Base-by-base conservation (phyloP, 37 sponge, comb jelly and placozoan genomes). In the Aplysina aerophoba region DNA sequence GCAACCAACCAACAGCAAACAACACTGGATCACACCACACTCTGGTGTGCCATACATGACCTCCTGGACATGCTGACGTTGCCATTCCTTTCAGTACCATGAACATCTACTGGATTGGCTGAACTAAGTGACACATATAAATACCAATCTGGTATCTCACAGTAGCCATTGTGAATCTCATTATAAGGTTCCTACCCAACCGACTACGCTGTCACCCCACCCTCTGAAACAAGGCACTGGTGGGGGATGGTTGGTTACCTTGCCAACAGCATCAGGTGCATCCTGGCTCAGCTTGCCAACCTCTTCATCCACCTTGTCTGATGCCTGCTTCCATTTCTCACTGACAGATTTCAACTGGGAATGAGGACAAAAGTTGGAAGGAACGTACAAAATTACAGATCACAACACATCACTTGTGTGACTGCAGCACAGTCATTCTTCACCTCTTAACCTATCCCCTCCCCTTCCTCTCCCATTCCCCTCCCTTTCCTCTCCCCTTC, bases 401-500 rank as follows among this genome's bases (percentile, higher is more conserved):
- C 74, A 75, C 74, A 38, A 12, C 21, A 54, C 22, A 64, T 62
- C 31, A 63, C 25, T 1, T 3, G 0, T 63, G 15, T 15, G 15
- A 63, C 15, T 11, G 25, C 25, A 11, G 5, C 40, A 40, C 68
- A 14, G 28, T 58, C 22, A 68, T 4, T 8, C 8, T 73, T 25
- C 12, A 60, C n/a, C 27, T 33, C 39, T n/a, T n/a, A n/a, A n/a
- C 62, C 33, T 66, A 61, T 85, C 85, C 65, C 27, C 44, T 63
- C 84, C 89, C 27, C 39, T 78, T 56, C 79, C 44, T 22, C 67
- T 30, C 20, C 35, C 34, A 0, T 33, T 79, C 60, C 39, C 79
- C 64, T 69, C 84, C 89, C 80, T 59, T 68, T 80, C n/a, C 56
- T 73, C 50, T 15, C 5, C 38, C 62, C 79, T 81, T 35, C 78